Base-by-base conservation (phyloP, 2,797 vertebrate genomes). In the Carduelis carduelis region DNA sequence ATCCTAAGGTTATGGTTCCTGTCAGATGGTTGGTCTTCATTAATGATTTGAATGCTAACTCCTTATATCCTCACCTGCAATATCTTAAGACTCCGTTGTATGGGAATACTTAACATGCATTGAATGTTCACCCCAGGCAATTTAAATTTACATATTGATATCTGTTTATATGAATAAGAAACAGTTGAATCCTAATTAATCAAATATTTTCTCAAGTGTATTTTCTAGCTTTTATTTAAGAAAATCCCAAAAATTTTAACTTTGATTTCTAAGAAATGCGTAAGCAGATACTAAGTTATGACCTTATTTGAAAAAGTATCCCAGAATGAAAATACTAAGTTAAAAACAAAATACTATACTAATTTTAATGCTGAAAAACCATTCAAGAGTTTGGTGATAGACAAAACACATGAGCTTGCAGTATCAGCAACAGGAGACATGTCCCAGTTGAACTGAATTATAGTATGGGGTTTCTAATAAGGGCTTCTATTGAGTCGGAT, bases 381-480 rank as follows among this genome's bases (percentile, higher is more conserved):
- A 52, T 77, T 83, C 86, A 87, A 57, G 23, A 90, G 7, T 56
- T 91, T 6, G 10, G 8, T 64, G 49, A 69, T 26, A 55, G 30
- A 53, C 8, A 55, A 96, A 70, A 65, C 70, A 60, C 89, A 84
- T 52, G 30, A 91, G 61, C 55, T 89, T 87, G 28, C 30, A 92
- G 17, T 81, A 89, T 79, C 44, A 94, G 46, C n/a, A 91, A 14
- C 35, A 57, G 55, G 26, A 96, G 77, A 61, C 26, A 63, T 89
- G 56, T 93, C n/a, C 34, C 69, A 96, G 14, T 75, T 96, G 95
- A 92, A 49, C 23, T 81, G 63, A 95, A 59, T 68, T 93, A 82
- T 74, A 83, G 63, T 77, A 84, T 2, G n/a, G 30, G 11, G 82
- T 81, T 95, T 94, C 34, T 89, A 46, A 59, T 70, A 49, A 94